Evolutionary conservation across 2,113 vertebrate species (phyloP), one percentile per base, ranked within the genome.

Genomic region (Zosterops japonicus): DNA sequence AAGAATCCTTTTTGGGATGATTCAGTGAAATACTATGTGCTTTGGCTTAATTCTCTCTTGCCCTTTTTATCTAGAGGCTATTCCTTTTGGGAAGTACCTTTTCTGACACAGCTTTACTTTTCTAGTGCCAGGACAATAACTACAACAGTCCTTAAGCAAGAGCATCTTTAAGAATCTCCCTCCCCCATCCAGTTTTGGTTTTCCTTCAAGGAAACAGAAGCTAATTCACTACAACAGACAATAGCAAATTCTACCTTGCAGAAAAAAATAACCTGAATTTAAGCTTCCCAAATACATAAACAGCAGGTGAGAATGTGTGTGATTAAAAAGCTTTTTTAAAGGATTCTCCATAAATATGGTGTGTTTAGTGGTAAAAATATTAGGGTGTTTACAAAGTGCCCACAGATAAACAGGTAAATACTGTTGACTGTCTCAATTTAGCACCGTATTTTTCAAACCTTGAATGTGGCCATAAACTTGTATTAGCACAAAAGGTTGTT

Each of bases 391-490:
- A 79, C 36, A 61, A 27, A 57, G 61, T 18, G 86, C 16, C 89
- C 74, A 69, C 42, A 89, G 46, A 85, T 29, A 87, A 93, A 94
- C 57, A 89, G 47, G 68, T 31, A 97, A 93, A 89, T 80, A 52
- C 6, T 35, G 70, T 7, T 35, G 53, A 47, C 1, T 4, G 33
- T 25, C 75, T 80, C 56, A 36, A 55, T 83, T 80, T 83, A 87
- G 83, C 35, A 71, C 29, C 59, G 9, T 44, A 18, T 23, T 80
- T 93, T 85, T 79, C 46, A 53, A 75, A 68, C 41, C 28, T 53
- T 69, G 92, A 70, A 57, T n/a, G 50, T 61, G 25, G 33, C 36
- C 52, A 64, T 56, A 44, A 87, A 47, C 31, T 86, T 74, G 8
- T 8, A 79, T 5, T 47, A 67, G 53, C 49, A 83, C 24, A 77